These are phyloP conservation scores for Drosophila cognata DNA, from an alignment of 2,888 invertebrate genomes.

Conservation along the genomic window DNA sequence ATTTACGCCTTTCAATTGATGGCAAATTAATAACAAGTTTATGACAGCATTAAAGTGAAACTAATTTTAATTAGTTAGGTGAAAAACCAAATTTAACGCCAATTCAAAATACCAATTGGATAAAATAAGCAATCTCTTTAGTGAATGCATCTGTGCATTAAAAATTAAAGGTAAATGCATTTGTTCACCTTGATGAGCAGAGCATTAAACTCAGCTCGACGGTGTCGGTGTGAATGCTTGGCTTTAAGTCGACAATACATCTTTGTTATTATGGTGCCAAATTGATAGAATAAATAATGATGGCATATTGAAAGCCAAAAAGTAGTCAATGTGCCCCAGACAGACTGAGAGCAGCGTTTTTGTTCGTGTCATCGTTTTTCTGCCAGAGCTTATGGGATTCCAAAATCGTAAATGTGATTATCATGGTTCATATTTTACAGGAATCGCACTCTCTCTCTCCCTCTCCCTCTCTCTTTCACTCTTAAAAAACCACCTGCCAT, in stretches of 20 bases:
- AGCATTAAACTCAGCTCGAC: background rate
- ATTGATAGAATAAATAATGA: constrained; percentile 30
- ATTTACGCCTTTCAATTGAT: constrained; percentile 33
- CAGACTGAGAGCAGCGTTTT: constrained; percentile 6
- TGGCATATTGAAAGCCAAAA: constrained; percentile 28
- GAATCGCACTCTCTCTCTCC: background rate
- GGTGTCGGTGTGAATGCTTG: background rate
- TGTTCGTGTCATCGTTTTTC: constrained; percentile 18
- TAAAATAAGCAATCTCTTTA: background rate
- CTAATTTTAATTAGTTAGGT: constrained; percentile 21
- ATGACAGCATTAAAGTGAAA: constrained; percentile 24
- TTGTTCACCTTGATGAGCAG: background rate
- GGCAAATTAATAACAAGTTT: constrained; percentile 38
- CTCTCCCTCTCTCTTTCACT: background rate
- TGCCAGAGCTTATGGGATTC: constrained; percentile 41
- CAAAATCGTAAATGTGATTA: constrained; percentile 47
- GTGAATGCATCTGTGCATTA: background rate
- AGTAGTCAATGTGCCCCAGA: constrained; percentile 5
- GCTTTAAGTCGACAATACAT: constrained; percentile 3
- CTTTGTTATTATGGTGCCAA: constrained; percentile 24
- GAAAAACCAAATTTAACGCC: constrained; percentile 5
- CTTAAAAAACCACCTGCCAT: constrained; percentile 43
- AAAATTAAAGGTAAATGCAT: background rate
- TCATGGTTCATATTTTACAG: constrained; percentile 27
- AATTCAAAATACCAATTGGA: constrained; percentile 6